phyloP scores from a whole-genome alignment of 2,113 vertebrate species.

The Xenopus laevis region DNA sequence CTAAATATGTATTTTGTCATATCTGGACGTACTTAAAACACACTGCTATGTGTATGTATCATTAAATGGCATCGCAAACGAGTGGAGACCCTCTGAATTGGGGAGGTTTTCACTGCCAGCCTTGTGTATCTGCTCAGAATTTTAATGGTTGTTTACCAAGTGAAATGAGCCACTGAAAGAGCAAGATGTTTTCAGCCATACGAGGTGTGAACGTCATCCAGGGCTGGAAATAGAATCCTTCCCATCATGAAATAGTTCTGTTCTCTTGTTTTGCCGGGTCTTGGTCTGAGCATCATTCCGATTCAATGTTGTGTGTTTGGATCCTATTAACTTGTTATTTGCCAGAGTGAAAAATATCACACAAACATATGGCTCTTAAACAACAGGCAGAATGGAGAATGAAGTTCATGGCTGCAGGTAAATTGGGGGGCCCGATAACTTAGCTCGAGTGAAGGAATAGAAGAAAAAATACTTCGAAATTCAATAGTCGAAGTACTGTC shows the following conservation, averaged over 20 bases:
- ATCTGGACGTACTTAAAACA: conserved; percentile 51
- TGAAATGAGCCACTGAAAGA: conserved; percentile 49
- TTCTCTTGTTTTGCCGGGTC: conserved; percentile 18
- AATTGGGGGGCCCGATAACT: too few relatives aligned
- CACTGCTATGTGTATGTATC: conserved; percentile 51
- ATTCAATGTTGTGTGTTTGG: background rate
- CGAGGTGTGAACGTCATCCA: conserved; percentile 47
- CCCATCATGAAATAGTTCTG: conserved; percentile 15
- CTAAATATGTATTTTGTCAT: conserved; percentile 47
- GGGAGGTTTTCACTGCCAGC: conserved; percentile 56
- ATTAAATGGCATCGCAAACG: conserved; percentile 69
- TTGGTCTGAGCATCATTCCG: background rate
- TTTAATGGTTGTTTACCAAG: conserved; percentile 59
- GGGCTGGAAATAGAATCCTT: conserved; percentile 45
- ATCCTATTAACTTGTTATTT: too few relatives aligned
- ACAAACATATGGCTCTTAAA: too few relatives aligned
- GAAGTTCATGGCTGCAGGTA: too few relatives aligned
- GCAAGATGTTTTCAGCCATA: conserved; percentile 52
- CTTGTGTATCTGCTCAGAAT: conserved; percentile 62
- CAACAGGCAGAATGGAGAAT: too few relatives aligned
- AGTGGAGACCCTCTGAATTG: conserved; percentile 60
- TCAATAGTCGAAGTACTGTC: too few relatives aligned
- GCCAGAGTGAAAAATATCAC: too few relatives aligned
- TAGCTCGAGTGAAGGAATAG: too few relatives aligned
- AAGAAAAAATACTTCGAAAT: too few relatives aligned